Evolutionary conservation across 2,888 invertebrate genomes (phyloP).

Genomic region (Agonopterix heracliana): DNA sequence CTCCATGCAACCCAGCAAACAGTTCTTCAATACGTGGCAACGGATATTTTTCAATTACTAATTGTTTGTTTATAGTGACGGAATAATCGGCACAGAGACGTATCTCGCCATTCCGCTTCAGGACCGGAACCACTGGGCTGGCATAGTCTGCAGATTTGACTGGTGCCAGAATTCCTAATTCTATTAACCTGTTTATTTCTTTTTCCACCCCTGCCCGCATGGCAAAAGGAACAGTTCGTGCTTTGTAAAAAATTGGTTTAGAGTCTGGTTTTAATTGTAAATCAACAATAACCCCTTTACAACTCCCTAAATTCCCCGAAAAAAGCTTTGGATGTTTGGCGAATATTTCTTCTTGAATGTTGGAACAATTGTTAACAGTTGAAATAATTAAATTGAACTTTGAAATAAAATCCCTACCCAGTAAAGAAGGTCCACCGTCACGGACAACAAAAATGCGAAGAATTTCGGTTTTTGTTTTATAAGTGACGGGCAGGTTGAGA

Average conservation of each 20-base stretch:
- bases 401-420: conserved; percentile 2
- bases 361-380: background rate
- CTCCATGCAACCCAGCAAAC: background rate
- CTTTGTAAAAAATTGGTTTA: conserved; percentile 4
- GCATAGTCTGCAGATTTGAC: background rate
- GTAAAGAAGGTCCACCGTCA: background rate
- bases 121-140: conserved; percentile 5
- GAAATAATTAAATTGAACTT: background rate
- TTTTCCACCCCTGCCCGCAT: background rate
- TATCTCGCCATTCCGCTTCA: conserved; percentile 2
- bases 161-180: background rate
- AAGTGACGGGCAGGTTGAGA: conserved; percentile 1
- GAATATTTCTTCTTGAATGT: background rate
- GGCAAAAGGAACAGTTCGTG: conserved; percentile 2
- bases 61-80: conserved; percentile 5
- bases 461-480: background rate
- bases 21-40: background rate
- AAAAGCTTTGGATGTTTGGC: background rate
- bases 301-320: background rate
- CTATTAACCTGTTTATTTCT: conserved; percentile 1
- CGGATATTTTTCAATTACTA: conserved; percentile 8
- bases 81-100: too few relatives aligned
- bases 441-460: background rate
- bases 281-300: background rate
- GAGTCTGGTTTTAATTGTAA: conserved; percentile 1